These are phyloP conservation scores for Holotrichia oblita DNA, from an alignment of 1,140 invertebrate species.

Conservation along the genomic window DNA sequence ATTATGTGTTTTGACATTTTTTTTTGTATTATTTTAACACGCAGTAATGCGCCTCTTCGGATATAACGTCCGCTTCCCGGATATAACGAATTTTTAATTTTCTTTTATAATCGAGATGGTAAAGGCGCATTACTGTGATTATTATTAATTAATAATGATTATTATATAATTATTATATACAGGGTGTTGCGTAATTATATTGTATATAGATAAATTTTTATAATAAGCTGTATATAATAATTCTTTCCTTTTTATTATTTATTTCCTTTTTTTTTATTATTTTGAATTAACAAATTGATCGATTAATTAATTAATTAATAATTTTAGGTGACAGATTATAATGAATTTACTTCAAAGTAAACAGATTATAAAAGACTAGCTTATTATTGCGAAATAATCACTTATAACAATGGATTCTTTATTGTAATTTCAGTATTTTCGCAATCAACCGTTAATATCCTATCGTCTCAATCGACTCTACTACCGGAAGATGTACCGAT, in stretches of 20 bases:
- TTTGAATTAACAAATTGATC: not conserved
- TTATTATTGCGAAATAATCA: not conserved
- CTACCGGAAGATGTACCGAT: not conserved
- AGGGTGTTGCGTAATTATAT: not conserved
- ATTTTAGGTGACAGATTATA: not conserved
- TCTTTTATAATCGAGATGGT: no score
- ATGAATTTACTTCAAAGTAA: not conserved
- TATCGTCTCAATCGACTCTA: not conserved
- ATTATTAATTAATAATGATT: conserved; percentile 6
- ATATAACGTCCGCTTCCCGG: no score
- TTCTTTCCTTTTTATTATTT: not conserved
- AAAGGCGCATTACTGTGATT: not conserved
- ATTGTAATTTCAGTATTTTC: conserved; percentile 1
- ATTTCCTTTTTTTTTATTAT: not conserved
- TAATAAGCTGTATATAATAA: not conserved
- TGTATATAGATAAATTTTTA: not conserved
- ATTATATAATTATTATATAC: conserved; percentile 13
- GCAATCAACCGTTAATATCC: not conserved
- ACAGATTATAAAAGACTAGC: conserved; percentile 31
- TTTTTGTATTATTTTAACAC: not conserved
- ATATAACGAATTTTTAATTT: no score
- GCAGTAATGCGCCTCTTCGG: not conserved
- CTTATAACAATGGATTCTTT: not conserved
- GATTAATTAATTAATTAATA: not conserved
- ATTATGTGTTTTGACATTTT: conserved; percentile 1